Percentiles rank a stretch among this genome's conserved stretches.
Conservation (phyloP, 2,113 vertebrate species). For the Atractosteus spatula region DNA sequence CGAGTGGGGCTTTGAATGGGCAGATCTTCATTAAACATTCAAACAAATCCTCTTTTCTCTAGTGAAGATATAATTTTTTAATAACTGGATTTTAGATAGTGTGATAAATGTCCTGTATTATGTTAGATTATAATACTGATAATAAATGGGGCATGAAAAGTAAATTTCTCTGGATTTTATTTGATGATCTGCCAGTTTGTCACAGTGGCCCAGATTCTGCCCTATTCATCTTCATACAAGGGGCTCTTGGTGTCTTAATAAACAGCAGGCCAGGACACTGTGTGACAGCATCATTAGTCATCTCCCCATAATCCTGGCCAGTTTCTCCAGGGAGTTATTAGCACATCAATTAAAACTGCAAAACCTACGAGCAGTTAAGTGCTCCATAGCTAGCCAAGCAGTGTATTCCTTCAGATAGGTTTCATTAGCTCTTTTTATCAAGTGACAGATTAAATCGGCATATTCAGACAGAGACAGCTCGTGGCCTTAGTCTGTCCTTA, state of each 20-base stretch:
- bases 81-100: constrained; percentile 46
- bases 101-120: constrained; percentile 28
- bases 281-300: constrained; percentile 70
- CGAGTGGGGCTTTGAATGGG: not conserved
- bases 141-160: constrained; percentile 32
- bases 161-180: constrained; percentile 50
- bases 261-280: constrained; percentile 58
- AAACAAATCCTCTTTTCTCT: constrained; percentile 37
- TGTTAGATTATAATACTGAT: not conserved
- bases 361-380: not conserved
- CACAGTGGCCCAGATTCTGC: constrained; percentile 43
- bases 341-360: constrained; percentile 48
- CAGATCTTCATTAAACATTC: not conserved
- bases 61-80: constrained; percentile 56
- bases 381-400: not conserved
- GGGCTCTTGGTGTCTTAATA: constrained; percentile 52
- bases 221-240: constrained; percentile 64
- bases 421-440: too few species aligned
- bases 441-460: too few species aligned
- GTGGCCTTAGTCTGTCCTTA: too few species aligned
- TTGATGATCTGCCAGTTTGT: constrained; percentile 54
- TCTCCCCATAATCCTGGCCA: constrained; percentile 52
- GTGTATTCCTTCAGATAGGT: too few species aligned
- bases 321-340: constrained; percentile 63
- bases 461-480: too few species aligned